Conservation (phyloP, 2,888 invertebrate species). For the Nycteola revayana region DNA sequence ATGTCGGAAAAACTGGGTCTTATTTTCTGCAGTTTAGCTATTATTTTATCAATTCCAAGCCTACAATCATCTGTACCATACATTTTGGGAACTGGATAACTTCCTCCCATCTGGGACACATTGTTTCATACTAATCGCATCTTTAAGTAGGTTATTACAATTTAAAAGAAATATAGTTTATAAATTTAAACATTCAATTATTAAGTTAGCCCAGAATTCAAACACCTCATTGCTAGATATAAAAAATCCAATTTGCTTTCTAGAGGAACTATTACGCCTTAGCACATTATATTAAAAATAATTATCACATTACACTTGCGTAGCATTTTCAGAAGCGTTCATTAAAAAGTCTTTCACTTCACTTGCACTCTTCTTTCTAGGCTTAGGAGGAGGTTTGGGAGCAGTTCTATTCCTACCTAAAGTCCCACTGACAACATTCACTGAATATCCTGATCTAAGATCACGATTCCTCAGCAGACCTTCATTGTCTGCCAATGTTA, state of each 20-base stretch:
- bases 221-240: too few species aligned
- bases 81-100: too few species aligned
- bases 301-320: constrained; percentile 85
- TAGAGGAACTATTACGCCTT: constrained; percentile 7
- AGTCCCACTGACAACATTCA: constrained; percentile 58
- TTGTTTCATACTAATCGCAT: too few species aligned
- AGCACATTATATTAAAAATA: constrained; percentile 3
- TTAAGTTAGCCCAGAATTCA: too few species aligned
- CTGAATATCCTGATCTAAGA: constrained; percentile 56
- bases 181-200: too few species aligned
- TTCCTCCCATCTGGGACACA: too few species aligned
- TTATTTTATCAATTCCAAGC: too few species aligned
- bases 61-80: too few species aligned
- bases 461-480: constrained; percentile 53
- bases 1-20: too few species aligned
- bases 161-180: too few species aligned
- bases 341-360: constrained; percentile 87
- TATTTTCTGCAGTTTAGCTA: too few species aligned
- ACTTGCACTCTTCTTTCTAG: constrained; percentile 86
- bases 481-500: constrained; percentile 62
- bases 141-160: too few species aligned
- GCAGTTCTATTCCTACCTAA: constrained; percentile 79
- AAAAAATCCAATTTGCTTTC: constrained; percentile 13
- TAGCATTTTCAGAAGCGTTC: constrained; percentile 92
- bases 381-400: constrained; percentile 90